Base-by-base conservation (phyloP, 2,113 vertebrate genomes). In the Onychostruthus taczanowskii region DNA sequence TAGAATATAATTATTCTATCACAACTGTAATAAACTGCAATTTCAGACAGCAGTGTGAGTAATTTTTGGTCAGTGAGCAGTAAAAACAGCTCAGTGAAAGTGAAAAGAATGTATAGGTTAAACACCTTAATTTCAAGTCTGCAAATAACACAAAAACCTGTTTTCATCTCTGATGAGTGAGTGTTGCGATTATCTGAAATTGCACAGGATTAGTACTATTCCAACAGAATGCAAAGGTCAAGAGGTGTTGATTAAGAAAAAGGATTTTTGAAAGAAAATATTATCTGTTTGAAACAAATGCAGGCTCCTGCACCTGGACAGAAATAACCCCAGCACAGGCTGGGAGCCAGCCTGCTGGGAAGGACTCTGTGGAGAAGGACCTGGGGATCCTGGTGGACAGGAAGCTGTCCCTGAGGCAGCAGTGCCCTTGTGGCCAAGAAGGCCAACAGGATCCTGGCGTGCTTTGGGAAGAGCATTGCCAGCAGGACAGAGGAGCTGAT, bases 51-150 rank as follows among this genome's bases (percentile, higher is more conserved):
- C 41, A 90, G 22, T 7, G 21, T 81, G 37, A 93, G 66, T 96
- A 81, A 96, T 82, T 95, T 95, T 90, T 85, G 74, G 81, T 95
- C 89, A 95, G 94, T 80, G 70, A 95, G 56, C 43, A 94, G 11
- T 56, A 84, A 91, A 89, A 90, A 72, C 27, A 26, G 67, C 17
- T 83, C 55, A 88, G 56, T 92, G 64, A 84, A 94, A 63, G 47
- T 68, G 27, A 81, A 90, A 26, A 85, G 62, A 82, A 88, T 56
- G 39, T 52, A 78, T 26, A 84, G 33, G 30, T 93, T 35, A 90
- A 87, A 81, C 28, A 85, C 55, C 46, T 73, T 41, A 44, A 59
- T 88, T 88, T 97, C 73, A 90, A 64, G 56, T 75, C 50, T 31
- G 85, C 41, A 47, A 91, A 72, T 91, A 81, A 64, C 69, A 93